phyloP scores from a whole-genome alignment of 2,797 vertebrate genomes.

The Peromyscus melanophrys region DNA sequence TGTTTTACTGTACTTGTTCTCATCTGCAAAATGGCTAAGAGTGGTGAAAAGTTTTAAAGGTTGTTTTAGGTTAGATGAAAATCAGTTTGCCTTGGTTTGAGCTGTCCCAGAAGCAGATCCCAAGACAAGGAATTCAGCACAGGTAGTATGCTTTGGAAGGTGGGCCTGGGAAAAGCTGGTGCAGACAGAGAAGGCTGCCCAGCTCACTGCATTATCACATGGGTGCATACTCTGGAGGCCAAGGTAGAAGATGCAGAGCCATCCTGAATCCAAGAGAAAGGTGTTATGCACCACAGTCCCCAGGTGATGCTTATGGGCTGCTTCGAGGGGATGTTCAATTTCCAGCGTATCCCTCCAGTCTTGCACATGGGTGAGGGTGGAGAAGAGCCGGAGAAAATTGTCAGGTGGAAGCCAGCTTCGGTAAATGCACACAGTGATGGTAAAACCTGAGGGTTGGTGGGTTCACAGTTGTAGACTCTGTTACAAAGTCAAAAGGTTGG shows the following conservation, averaged over 20 bases:
- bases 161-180: not conserved
- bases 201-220: not conserved
- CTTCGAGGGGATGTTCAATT: not conserved
- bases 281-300: not conserved
- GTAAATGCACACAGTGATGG: no score
- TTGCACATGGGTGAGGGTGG: not conserved
- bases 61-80: not conserved
- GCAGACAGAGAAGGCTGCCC: not conserved
- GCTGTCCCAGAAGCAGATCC: not conserved
- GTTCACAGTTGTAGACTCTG: not conserved
- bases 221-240: not conserved
- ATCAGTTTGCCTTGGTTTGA: not conserved
- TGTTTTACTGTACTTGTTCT: constrained; percentile 4
- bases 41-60: not conserved
- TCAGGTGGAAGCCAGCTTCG: not conserved
- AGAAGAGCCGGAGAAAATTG: not conserved
- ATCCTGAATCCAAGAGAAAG: not conserved
- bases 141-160: not conserved
- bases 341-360: not conserved
- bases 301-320: not conserved
- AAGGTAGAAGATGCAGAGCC: no score
- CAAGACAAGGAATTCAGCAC: not conserved
- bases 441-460: not conserved
- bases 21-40: not conserved
- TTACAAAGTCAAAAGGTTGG: not conserved